Evolutionary conservation across 2,888 invertebrate species (phyloP), one percentile per base, ranked within the genome.

Genomic region (Prosapia bicincta): DNA sequence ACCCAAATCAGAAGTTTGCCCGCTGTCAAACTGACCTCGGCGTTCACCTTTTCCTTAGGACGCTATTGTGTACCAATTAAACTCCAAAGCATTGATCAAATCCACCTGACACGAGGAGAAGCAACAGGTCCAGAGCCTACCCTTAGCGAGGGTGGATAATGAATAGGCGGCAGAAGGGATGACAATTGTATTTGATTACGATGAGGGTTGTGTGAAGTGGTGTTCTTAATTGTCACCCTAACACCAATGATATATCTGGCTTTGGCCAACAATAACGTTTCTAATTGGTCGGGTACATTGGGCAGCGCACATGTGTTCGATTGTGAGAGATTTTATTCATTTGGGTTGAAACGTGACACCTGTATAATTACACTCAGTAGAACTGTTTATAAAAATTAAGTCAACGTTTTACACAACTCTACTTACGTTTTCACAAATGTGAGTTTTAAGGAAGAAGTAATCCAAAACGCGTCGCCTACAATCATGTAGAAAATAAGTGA

Each of bases 121-220:
- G 20, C 54, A 54, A 54, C 54, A 54, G 54, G 54, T 54, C n/a
- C 54, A 54, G n/a, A 20, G 20, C 54, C 54, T 10, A 54, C 54
- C 54, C 54, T 20, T 38, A 26, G 54, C 66, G 65, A 30, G 66
- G 66, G 43, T 54, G 54, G 20, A 54, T 71, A 66, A 71, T 54
- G 75, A 67, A 71, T 71, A 38, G 67, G 25, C 75, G 75, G 71
- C 71, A n/a, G 30, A 30, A 38, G 71, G 71, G 70, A 70, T 70
- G 74, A 74, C 74, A 74, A 74, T 74, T 74, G 69, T 54, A 54
- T 54, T 66, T 70, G 69, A 74, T 69, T 74, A 65, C 24, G 66
- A 38, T 65, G 66, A 28, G 26, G 54, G 26, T 54, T 54, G 54
- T n/a, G n/a, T 54, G 54, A 54, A 54, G 54, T 20, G 20, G 20